phyloP scores from a whole-genome alignment of 2,888 invertebrate species.

The Limulus polyphemus region DNA sequence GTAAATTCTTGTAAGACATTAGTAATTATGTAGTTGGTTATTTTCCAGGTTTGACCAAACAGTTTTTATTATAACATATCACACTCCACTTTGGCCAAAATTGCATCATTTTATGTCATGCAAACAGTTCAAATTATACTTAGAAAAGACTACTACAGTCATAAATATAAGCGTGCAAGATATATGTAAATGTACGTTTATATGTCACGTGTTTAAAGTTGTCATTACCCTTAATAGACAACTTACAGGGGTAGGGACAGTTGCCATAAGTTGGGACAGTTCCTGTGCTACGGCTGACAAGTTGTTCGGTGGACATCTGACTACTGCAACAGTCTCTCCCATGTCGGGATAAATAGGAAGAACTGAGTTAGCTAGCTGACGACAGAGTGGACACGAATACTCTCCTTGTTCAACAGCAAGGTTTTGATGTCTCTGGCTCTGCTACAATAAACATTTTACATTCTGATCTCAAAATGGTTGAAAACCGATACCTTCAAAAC shows the following conservation, averaged over 20 bases:
- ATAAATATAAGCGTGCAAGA: too few species aligned
- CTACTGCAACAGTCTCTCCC: conserved; percentile 48
- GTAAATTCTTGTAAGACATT: too few species aligned
- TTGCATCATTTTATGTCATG: too few species aligned
- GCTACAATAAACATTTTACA: conserved; percentile 2
- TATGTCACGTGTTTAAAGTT: too few species aligned
- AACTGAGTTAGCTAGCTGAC: conserved; percentile 80
- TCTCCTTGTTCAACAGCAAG: conserved; percentile 57
- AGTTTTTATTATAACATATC: too few species aligned
- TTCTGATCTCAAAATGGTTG: neutral
- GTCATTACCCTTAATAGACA: neutral
- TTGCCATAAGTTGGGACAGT: conserved; percentile 42
- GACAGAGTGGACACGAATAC: conserved; percentile 87
- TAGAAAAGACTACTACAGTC: too few species aligned
- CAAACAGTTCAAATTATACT: too few species aligned
- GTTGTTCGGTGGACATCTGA: conserved; percentile 40
- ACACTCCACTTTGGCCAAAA: too few species aligned
- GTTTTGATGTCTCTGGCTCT: conserved; percentile 51
- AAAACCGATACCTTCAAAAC: neutral
- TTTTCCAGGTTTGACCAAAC: too few species aligned
- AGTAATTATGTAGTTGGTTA: too few species aligned
- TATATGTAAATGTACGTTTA: too few species aligned
- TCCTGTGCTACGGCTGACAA: conserved; percentile 28
- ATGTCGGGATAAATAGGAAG: conserved; percentile 47
- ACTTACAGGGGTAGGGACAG: conserved; percentile 33